Percentiles rank a stretch among this genome's conserved stretches.
Evolutionary conservation across 2,797 vertebrate species (phyloP).

Genomic region (Xyrichtys novacula): DNA sequence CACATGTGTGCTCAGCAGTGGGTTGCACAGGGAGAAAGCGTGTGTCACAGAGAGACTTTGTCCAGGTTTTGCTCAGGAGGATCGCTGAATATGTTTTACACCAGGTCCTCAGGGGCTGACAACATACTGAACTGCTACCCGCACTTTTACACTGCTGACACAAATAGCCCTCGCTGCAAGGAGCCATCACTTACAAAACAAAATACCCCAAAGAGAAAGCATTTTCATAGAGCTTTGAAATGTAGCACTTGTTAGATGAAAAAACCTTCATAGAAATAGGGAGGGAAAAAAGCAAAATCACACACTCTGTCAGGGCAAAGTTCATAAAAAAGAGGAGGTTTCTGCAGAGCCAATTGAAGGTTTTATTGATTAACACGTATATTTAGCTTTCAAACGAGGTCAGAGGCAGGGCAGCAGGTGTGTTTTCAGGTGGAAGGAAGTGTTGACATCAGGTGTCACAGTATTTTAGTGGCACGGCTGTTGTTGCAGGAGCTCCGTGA

Average conservation of each 20-base stretch:
- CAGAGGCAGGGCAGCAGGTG: slow-evolving; percentile 49
- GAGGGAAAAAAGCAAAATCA: slow-evolving; percentile 1
- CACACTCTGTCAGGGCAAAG: slow-evolving; percentile 11
- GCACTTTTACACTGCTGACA: slow-evolving; percentile 48
- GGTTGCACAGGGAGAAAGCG: slow-evolving; percentile 16
- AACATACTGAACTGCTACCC: slow-evolving; percentile 40
- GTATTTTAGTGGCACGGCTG: slow-evolving; percentile 55
- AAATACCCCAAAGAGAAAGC: slow-evolving; percentile 16
- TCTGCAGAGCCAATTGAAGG: slow-evolving; percentile 23
- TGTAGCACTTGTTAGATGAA: slow-evolving; percentile 15
- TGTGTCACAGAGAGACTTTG: slow-evolving; percentile 49
- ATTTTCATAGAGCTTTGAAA: slow-evolving; percentile 51
- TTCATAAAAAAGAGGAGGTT: slow-evolving; percentile 5
- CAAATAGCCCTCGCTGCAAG: slow-evolving; percentile 45
- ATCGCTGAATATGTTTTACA: slow-evolving; percentile 65
- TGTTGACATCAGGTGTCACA: slow-evolving; percentile 47
- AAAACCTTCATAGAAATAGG: slow-evolving; percentile 14
- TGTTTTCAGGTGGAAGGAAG: slow-evolving; percentile 45
- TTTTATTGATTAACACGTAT: slow-evolving; percentile 45
- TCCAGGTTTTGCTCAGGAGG: slow-evolving; percentile 62
- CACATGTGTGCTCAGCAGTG: slow-evolving; percentile 39
- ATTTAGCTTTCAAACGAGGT: slow-evolving; percentile 45
- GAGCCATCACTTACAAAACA: slow-evolving; percentile 22
- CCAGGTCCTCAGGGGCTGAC: slow-evolving; percentile 46
- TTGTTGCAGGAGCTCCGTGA: slow-evolving; percentile 43